Conservation (phyloP, 2,113 vertebrate genomes). For the Aptenodytes forsteri region DNA sequence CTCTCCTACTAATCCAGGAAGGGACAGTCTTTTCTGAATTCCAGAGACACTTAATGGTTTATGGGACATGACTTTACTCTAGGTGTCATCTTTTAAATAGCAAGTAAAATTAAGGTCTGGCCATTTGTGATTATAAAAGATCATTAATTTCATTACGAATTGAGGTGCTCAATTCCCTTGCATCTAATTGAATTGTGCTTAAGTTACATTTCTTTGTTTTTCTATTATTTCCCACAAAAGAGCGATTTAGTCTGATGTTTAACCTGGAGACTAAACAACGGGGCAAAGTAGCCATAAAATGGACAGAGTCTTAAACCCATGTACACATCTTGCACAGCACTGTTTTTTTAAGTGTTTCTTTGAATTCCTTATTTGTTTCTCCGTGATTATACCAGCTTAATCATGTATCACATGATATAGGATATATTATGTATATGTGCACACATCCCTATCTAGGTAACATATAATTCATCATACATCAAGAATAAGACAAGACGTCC, state of each 20-base stretch:
- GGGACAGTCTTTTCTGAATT: conserved; percentile 53
- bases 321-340: neutral
- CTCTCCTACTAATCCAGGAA: conserved; percentile 33
- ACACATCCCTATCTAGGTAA: neutral
- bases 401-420: accelerated
- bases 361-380: neutral
- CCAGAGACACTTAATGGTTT: conserved; percentile 56
- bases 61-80: conserved; percentile 63
- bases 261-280: neutral
- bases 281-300: neutral
- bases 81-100: conserved; percentile 69
- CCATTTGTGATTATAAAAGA: conserved; percentile 65
- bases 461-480: neutral
- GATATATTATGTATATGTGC: neutral
- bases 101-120: conserved; percentile 68
- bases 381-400: neutral
- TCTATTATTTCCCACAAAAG: conserved; percentile 46
- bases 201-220: conserved; percentile 66
- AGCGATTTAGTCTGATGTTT: neutral
- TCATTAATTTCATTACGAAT: conserved; percentile 68
- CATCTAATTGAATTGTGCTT: conserved; percentile 68
- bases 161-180: conserved; percentile 62
- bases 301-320: neutral
- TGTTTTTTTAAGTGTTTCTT: neutral
- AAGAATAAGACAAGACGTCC: neutral